Conservation (phyloP, 2,797 vertebrate species). For the Alca torda region DNA sequence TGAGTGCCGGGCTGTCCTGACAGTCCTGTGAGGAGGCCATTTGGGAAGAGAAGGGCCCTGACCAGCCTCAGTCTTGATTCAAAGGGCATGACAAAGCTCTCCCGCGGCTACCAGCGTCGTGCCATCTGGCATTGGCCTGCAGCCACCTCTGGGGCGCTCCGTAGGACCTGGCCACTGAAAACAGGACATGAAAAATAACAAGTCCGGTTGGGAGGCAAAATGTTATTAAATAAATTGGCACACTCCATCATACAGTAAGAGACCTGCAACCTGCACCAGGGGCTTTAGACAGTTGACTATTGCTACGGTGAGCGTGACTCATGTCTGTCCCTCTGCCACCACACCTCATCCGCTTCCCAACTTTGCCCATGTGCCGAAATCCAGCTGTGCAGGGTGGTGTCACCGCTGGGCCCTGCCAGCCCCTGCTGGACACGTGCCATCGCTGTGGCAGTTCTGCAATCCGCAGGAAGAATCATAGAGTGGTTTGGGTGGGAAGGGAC, state of each 20-base stretch:
- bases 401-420: not conserved
- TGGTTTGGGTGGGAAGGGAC: not conserved
- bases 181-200: not conserved
- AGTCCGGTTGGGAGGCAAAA: not conserved
- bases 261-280: not conserved
- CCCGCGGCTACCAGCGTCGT: not conserved
- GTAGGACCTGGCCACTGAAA: not conserved
- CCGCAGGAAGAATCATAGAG: not conserved
- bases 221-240: not conserved
- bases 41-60: not conserved
- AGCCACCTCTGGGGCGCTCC: not conserved
- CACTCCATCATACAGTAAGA: not conserved
- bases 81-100: not conserved
- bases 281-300: not conserved
- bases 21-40: not conserved
- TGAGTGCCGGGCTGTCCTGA: not conserved
- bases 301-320: fast-evolving
- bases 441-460: not conserved
- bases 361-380: not conserved
- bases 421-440: not conserved
- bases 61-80: no score
- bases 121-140: not conserved
- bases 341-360: not conserved
- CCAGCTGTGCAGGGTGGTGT: not conserved
- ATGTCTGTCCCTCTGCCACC: not conserved